These are phyloP conservation scores for Drosophila punjabiensis DNA, from an alignment of 1,140 invertebrate species.

Conservation along the genomic window DNA sequence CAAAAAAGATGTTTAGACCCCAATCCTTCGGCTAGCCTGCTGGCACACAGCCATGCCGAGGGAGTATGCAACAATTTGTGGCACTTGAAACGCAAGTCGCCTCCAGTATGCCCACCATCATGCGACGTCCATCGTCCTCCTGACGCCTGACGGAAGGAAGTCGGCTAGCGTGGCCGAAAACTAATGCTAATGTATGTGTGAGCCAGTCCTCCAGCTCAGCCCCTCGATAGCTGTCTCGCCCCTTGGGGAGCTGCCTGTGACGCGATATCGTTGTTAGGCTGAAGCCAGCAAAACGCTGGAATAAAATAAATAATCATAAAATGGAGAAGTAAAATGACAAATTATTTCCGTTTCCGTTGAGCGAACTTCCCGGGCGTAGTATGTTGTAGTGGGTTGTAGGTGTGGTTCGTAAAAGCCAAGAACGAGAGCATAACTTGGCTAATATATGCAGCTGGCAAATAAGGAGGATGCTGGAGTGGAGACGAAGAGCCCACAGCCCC, in stretches of 20 bases:
- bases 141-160: constrained; percentile 53
- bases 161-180: constrained; percentile 51
- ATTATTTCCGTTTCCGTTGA: constrained; percentile 70
- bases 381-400: background rate
- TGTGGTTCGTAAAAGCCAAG: background rate
- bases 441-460: constrained; percentile 47
- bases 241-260: background rate
- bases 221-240: constrained; percentile 5
- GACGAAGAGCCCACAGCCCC: background rate
- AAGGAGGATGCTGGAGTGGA: background rate
- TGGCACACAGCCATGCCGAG: background rate
- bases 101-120: background rate
- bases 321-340: constrained; percentile 71
- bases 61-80: constrained; percentile 55
- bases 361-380: constrained; percentile 22
- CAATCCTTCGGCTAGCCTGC: background rate
- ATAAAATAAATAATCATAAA: constrained; percentile 69
- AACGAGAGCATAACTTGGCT: constrained; percentile 17
- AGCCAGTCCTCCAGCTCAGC: constrained; percentile 8
- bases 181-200: constrained; percentile 62
- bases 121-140: constrained; percentile 1
- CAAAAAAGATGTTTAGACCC: background rate
- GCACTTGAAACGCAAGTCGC: constrained; percentile 41
- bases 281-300: constrained; percentile 34
- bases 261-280: constrained; percentile 17